Conservation (phyloP, 1,140 invertebrate genomes). For the Neodiprion virginianus region DNA sequence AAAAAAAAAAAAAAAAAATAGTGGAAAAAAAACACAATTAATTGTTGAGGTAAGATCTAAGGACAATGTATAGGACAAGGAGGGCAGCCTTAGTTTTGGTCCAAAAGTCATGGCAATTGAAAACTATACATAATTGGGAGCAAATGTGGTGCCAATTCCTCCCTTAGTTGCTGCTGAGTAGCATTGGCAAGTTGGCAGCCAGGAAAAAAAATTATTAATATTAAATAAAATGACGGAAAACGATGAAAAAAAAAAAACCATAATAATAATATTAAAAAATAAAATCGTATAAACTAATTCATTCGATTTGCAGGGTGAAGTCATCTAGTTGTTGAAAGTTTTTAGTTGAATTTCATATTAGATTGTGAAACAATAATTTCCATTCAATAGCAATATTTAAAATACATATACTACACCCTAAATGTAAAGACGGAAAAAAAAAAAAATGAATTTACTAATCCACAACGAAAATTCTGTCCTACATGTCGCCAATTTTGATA, state of each 20-base stretch:
- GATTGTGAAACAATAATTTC: constrained; percentile 33
- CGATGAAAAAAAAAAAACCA: constrained; percentile 14
- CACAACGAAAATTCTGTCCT: constrained; percentile 52
- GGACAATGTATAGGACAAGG: constrained; percentile 10
- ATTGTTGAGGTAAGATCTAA: constrained; percentile 20
- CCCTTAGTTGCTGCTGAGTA: constrained; percentile 47
- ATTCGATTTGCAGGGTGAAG: constrained; percentile 55
- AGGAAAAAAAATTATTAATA: constrained; percentile 33
- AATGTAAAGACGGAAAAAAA: not conserved
- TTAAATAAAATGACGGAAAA: constrained; percentile 22
- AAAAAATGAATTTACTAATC: constrained; percentile 37
- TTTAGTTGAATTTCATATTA: constrained; percentile 59
- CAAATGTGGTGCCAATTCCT: constrained; percentile 60
- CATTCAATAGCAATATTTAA: constrained; percentile 36
- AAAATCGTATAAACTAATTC: constrained; percentile 34
- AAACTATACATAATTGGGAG: constrained; percentile 44
- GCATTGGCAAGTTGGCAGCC: constrained; percentile 31
- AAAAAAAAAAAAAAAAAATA: constrained; percentile 30
- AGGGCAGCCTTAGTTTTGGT: constrained; percentile 31
- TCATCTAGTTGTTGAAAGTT: constrained; percentile 54
- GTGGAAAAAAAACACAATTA: constrained; percentile 17
- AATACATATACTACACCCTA: constrained; percentile 23
- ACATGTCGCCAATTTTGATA: constrained; percentile 27
- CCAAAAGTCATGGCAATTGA: constrained; percentile 1
- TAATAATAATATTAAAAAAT: constrained; percentile 14